These are phyloP conservation scores for Microctenopoma steveboyesi DNA, from an alignment of 2,797 vertebrate species.

Conservation along the genomic window DNA sequence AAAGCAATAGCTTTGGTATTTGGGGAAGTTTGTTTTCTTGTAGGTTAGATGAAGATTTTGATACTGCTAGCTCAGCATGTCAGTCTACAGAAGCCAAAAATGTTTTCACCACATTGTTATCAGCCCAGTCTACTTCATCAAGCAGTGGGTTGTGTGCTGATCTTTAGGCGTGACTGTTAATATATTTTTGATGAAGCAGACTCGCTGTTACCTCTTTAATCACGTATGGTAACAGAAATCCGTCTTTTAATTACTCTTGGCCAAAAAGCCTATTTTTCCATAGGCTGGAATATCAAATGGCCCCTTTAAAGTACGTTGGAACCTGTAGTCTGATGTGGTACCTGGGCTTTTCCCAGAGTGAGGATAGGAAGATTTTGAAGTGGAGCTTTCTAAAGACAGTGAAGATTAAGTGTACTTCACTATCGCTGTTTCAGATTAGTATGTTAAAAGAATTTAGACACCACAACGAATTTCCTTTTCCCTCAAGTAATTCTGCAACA, in stretches of 20 bases:
- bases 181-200: too few species aligned
- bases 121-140: too few species aligned
- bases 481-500: slow-evolving; percentile 7
- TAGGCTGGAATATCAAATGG: rapidly evolving
- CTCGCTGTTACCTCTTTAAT: too few species aligned
- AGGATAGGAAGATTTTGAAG: background rate
- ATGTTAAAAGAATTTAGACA: slow-evolving; percentile 2
- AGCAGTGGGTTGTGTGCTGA: too few species aligned
- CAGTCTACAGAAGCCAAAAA: too few species aligned
- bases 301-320: background rate
- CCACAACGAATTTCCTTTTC: background rate
- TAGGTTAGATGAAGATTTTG: too few species aligned
- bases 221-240: too few species aligned
- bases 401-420: background rate
- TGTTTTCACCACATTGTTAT: too few species aligned
- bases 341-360: background rate
- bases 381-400: background rate
- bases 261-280: background rate
- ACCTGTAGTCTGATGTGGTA: background rate
- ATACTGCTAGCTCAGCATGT: background rate
- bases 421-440: background rate
- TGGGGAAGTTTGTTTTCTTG: too few species aligned
- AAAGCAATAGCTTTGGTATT: background rate
- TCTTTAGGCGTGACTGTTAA: too few species aligned
- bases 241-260: too few species aligned